phyloP scores from a whole-genome alignment of 2,888 invertebrate species.

The Ophioninae sp. region DNA sequence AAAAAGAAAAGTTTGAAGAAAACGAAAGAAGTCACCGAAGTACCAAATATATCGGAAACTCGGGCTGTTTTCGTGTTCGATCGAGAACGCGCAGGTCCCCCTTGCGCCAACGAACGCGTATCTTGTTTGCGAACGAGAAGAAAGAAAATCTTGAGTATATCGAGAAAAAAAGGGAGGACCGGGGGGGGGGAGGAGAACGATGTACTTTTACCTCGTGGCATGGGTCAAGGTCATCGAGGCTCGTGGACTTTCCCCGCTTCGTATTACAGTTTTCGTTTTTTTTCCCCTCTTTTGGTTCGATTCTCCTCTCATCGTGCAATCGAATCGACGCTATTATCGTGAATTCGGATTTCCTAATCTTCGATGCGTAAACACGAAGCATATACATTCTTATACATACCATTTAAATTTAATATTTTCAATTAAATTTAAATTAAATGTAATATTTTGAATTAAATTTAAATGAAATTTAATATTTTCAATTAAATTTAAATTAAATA shows the following conservation, averaged over 20 bases:
- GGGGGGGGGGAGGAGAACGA: constrained; percentile 12
- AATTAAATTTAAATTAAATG: too few relatives aligned
- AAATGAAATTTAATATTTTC: too few relatives aligned
- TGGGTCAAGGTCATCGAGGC: constrained; percentile 41
- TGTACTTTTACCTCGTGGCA: background rate
- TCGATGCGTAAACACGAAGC: background rate
- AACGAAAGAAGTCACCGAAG: background rate
- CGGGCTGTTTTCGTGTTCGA: background rate
- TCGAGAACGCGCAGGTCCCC: background rate
- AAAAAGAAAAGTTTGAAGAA: background rate
- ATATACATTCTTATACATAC: too few relatives aligned
- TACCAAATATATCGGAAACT: background rate
- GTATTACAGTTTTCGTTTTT: background rate
- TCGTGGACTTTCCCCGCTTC: constrained; percentile 7
- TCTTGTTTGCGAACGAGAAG: background rate
- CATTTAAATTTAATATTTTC: too few relatives aligned
- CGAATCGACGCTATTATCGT: background rate
- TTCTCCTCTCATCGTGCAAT: background rate
- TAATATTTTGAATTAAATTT: too few relatives aligned
- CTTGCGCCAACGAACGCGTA: background rate
- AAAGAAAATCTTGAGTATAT: background rate
- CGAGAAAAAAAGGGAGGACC: constrained; percentile 8
- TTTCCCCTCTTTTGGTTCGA: background rate
- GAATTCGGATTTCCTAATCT: background rate
- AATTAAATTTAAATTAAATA: too few relatives aligned